Conservation (phyloP, 1,140 invertebrate species). For the Drosophila guanche region DNA sequence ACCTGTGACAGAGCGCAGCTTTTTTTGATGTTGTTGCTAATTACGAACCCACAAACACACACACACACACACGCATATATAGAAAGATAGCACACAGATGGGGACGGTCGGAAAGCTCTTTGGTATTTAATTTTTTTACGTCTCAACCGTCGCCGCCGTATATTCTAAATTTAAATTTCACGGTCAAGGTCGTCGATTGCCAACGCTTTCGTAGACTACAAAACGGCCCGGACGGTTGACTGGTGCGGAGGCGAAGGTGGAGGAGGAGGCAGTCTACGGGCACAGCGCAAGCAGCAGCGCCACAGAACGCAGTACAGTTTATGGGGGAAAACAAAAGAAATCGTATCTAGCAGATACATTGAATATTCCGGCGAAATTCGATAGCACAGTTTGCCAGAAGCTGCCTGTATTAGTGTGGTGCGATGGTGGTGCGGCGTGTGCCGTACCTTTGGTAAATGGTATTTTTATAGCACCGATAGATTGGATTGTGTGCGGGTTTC, state of each 20-base stretch:
- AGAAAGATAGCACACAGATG: conserved; percentile 13
- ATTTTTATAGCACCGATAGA: conserved; percentile 13
- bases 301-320: conserved; percentile 53
- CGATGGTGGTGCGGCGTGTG: too few relatives aligned
- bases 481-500: conserved; percentile 7
- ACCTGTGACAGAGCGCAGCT: conserved; percentile 32
- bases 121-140: conserved; percentile 69
- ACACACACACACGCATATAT: conserved; percentile 2
- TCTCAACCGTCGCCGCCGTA: conserved; percentile 52
- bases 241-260: conserved; percentile 2
- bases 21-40: conserved; percentile 18
- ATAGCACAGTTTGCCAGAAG: conserved; percentile 22
- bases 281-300: conserved; percentile 2
- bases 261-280: background rate
- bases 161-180: conserved; percentile 81
- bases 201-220: conserved; percentile 39
- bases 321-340: conserved; percentile 54
- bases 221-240: background rate
- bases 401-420: too few relatives aligned
- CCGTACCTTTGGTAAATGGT: conserved; percentile 14
- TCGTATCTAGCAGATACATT: conserved; percentile 44
- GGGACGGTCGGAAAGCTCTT: conserved; percentile 38
- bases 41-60: conserved; percentile 9
- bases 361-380: conserved; percentile 27
- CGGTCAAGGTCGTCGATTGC: conserved; percentile 72